These are phyloP conservation scores for Anhinga anhinga DNA, from an alignment of 2,113 vertebrate genomes.

Conservation along the genomic window DNA sequence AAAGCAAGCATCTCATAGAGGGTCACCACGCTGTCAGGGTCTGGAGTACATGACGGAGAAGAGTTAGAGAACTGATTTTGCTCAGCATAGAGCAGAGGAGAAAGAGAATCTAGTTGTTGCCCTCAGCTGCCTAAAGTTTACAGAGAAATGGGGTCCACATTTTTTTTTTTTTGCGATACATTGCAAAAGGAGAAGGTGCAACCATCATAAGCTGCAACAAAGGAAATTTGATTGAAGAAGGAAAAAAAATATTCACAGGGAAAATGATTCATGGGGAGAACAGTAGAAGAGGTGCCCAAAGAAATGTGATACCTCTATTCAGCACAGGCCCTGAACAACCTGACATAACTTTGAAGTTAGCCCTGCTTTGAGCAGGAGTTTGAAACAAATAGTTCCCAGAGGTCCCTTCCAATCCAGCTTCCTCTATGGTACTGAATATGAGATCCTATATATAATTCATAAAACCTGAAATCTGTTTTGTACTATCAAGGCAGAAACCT, in stretches of 20 bases:
- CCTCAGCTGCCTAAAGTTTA: background rate
- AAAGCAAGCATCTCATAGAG: background rate
- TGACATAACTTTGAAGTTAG: background rate
- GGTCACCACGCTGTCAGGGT: background rate
- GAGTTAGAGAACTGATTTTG: background rate
- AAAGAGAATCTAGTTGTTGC: background rate
- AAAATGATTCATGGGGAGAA: background rate
- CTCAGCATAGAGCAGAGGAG: background rate
- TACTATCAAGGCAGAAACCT: background rate
- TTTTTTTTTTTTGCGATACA: background rate
- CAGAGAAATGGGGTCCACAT: background rate
- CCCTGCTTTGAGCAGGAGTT: background rate
- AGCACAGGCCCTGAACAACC: background rate
- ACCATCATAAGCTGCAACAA: background rate
- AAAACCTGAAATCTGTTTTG: background rate
- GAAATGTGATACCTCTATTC: background rate
- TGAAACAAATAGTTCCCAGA: background rate
- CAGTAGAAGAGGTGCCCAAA: background rate
- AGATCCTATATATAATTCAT: background rate
- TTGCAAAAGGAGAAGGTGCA: background rate
- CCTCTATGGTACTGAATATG: background rate
- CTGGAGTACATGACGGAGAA: background rate
- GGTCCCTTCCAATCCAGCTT: background rate
- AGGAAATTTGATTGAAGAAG: background rate
- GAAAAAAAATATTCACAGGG: background rate